These are phyloP conservation scores for Hypomesus transpacificus DNA, from an alignment of 2,113 vertebrate species.

Conservation along the genomic window DNA sequence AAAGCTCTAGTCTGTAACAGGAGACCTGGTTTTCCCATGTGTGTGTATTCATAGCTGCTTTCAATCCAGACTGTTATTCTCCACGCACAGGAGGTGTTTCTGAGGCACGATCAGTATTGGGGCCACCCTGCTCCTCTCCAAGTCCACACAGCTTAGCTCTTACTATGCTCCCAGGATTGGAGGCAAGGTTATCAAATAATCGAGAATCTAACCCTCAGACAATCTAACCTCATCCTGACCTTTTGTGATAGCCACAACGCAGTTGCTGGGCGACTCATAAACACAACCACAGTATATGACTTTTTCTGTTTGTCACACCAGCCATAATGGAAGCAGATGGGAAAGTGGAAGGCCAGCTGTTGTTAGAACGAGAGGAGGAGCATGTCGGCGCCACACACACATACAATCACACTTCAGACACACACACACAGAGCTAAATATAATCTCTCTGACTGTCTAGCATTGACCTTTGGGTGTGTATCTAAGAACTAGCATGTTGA, in stretches of 20 bases:
- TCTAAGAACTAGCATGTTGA: slow-evolving; percentile 14
- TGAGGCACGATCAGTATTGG: slow-evolving; percentile 34
- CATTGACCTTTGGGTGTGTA: slow-evolving; percentile 15
- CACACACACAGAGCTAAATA: not conserved
- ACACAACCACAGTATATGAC: slow-evolving; percentile 26
- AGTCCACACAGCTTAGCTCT: slow-evolving; percentile 14
- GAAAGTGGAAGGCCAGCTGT: slow-evolving; percentile 26
- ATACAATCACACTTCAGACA: not conserved
- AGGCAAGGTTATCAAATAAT: slow-evolving; percentile 11
- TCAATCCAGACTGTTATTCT: slow-evolving; percentile 27
- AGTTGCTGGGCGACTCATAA: slow-evolving; percentile 38
- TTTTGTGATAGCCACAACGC: slow-evolving; percentile 23
- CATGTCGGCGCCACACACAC: not conserved
- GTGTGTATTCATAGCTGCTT: slow-evolving; percentile 52
- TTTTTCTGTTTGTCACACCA: slow-evolving; percentile 39
- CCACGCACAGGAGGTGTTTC: slow-evolving; percentile 37
- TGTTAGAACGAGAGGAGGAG: slow-evolving; percentile 12
- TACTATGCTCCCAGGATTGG: slow-evolving; percentile 17
- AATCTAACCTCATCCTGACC: slow-evolving; percentile 24
- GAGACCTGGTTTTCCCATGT: slow-evolving; percentile 3
- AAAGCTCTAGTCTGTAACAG: slow-evolving; percentile 5
- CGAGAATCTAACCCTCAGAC: slow-evolving; percentile 1
- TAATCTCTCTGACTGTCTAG: slow-evolving; percentile 1
- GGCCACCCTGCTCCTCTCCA: slow-evolving; percentile 40
- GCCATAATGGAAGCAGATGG: slow-evolving; percentile 47